Evolutionary conservation across 2,888 invertebrate genomes (phyloP), one percentile per base, ranked within the genome.

Genomic region (Hemaris fuciformis): DNA sequence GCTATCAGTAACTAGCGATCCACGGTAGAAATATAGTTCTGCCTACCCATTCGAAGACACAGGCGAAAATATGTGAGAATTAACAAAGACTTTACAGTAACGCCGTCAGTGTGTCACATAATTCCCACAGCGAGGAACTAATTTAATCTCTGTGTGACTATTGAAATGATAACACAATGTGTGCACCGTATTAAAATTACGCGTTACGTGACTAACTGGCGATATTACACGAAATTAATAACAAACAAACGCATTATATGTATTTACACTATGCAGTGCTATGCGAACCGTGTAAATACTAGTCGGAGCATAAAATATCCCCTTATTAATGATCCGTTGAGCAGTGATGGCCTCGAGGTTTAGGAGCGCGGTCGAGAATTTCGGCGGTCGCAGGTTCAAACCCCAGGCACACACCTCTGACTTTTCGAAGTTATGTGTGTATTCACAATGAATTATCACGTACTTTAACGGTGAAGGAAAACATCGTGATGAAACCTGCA

Each of bases 71-170:
- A 20, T 22, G 10, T 13, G 4, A 22, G 8, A 13, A 41, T 27
- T 56, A 4, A 18, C 7, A 15, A 31, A 57, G n/a, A 27, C 18
- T 43, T 8, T 5, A 3, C 18, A 25, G 18, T 18, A 4, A 10
- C n/a, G 43, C 15, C 41, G 15, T 10, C 58, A 20, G 58, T 58
- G 43, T 23, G 25, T 43, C 58, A 43, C 25, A 4, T 3, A 10
- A 41, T 6, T 23, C 27, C 42, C 18, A 25, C 42, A n/a, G 18
- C 18, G 38, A 46, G 57, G 13, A n/a, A 38, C 56, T 61, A 63
- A 65, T 63, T 63, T 46, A 65, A 65, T 65, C 38, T 59, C 48
- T 34, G 27, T 59, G 61, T 65, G 62, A 59, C 62, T 42, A 61
- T 56, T 57, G 62, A 46, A 65, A 65, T 63, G 61, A 61, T 46